These are phyloP conservation scores for Ceyx erithaca DNA, from an alignment of 2,797 vertebrate species.

Conservation along the genomic window DNA sequence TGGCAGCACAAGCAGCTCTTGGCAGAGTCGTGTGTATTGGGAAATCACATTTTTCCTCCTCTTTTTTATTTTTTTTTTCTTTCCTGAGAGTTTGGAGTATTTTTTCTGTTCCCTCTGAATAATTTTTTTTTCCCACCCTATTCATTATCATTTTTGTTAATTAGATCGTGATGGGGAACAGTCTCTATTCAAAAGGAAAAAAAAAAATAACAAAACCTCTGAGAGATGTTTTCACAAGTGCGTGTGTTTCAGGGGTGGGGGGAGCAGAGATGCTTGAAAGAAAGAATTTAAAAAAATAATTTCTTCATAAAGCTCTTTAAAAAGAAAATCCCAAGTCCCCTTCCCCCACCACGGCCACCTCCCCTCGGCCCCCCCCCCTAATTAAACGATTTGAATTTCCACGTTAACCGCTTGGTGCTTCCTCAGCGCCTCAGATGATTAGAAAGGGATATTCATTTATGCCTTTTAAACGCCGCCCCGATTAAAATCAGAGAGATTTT, in stretches of 20 bases:
- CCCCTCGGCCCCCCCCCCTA: conserved; percentile 43
- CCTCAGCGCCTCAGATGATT: conserved; percentile 74
- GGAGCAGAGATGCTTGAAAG: conserved; percentile 24
- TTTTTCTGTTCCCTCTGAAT: not conserved
- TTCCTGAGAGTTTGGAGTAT: not conserved
- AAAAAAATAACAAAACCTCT: not conserved
- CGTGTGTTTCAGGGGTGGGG: not conserved
- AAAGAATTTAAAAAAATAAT: conserved; percentile 25
- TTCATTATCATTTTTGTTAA: conserved; percentile 57
- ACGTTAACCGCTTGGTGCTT: conserved; percentile 74
- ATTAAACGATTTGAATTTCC: conserved; percentile 77
- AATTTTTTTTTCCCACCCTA: not conserved
- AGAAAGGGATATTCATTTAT: conserved; percentile 82
- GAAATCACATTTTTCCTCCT: not conserved
- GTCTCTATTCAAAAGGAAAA: conserved; percentile 42
- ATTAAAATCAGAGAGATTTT: conserved; percentile 85
- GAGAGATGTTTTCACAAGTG: not conserved
- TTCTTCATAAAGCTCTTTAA: conserved; percentile 70
- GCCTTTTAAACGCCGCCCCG: conserved; percentile 79
- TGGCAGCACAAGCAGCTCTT: accelerated
- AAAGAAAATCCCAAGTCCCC: conserved; percentile 34
- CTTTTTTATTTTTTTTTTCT: not conserved
- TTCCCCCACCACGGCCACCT: conserved; percentile 28
- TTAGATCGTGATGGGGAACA: conserved; percentile 56
- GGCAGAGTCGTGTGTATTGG: not conserved